phyloP scores from a whole-genome alignment of 1,140 invertebrate genomes.

The Phymorhynchus buccinoides region DNA sequence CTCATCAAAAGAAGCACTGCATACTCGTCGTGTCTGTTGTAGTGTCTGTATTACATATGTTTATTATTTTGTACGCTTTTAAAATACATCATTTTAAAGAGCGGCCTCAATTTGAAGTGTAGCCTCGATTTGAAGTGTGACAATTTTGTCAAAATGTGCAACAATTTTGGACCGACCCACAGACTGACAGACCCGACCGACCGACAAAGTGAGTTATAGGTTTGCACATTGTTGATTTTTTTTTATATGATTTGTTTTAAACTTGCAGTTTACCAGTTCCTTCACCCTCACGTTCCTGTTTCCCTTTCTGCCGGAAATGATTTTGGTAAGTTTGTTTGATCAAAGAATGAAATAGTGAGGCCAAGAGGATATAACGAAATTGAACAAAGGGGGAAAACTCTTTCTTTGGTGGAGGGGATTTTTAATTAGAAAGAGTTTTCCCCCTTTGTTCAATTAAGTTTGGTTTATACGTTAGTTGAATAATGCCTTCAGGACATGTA shows the following conservation, averaged over 20 bases:
- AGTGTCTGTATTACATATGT: too few relatives aligned
- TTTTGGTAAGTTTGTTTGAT: conserved; percentile 60
- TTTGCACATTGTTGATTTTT: background rate
- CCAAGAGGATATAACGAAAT: background rate
- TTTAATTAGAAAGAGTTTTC: background rate
- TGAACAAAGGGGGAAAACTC: background rate
- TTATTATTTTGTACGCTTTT: too few relatives aligned
- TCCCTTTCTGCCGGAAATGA: conserved; percentile 71
- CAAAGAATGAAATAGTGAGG: background rate
- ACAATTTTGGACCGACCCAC: background rate
- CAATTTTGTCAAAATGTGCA: background rate
- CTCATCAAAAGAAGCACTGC: too few relatives aligned
- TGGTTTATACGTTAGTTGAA: too few relatives aligned
- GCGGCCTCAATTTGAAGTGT: background rate
- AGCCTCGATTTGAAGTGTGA: background rate
- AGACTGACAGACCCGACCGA: background rate
- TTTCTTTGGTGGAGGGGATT: background rate
- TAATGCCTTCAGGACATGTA: too few relatives aligned
- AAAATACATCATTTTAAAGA: too few relatives aligned
- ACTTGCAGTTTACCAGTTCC: conserved; percentile 67
- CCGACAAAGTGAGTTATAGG: background rate
- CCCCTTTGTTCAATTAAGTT: background rate
- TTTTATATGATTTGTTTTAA: background rate
- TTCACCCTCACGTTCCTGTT: conserved; percentile 67
- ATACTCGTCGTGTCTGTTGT: too few relatives aligned